phyloP scores from a whole-genome alignment of 2,113 vertebrate genomes.

The Pseudonaja textilis region DNA sequence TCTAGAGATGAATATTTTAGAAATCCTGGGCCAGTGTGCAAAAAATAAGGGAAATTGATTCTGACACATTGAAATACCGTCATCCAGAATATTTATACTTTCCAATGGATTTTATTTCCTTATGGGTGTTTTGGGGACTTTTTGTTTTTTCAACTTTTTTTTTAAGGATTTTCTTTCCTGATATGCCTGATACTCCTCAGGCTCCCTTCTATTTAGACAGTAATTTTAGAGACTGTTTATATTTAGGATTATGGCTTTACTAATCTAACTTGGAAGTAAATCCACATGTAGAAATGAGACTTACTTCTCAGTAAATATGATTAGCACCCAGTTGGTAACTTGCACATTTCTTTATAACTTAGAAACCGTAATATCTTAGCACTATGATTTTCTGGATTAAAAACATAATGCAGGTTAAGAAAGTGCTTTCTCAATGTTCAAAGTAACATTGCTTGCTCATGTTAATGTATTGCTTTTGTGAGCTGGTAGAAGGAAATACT shows the following conservation, averaged over 20 bases:
- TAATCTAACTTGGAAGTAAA: not conserved
- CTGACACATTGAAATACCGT: not conserved
- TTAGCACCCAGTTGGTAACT: not conserved
- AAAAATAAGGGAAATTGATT: slow-evolving; percentile 8
- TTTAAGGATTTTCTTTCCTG: not conserved
- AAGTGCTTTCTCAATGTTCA: not conserved
- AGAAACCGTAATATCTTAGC: not conserved
- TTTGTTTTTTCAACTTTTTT: not conserved
- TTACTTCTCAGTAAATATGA: not conserved
- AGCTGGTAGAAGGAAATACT: not conserved
- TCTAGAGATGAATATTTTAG: not conserved
- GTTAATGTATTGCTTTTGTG: not conserved
- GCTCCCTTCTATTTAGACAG: not conserved
- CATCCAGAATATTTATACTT: not conserved
- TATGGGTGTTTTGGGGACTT: not conserved
- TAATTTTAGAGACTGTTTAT: not conserved
- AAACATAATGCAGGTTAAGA: not conserved
- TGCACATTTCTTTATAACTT: not conserved
- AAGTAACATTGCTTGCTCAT: not conserved
- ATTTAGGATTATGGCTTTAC: not conserved
- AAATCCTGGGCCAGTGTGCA: not conserved
- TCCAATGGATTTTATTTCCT: not conserved
- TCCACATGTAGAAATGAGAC: not conserved
- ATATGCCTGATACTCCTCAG: not conserved
- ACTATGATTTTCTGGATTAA: not conserved